phyloP scores from a whole-genome alignment of 2,113 vertebrate species.

The Lagopus leucura region DNA sequence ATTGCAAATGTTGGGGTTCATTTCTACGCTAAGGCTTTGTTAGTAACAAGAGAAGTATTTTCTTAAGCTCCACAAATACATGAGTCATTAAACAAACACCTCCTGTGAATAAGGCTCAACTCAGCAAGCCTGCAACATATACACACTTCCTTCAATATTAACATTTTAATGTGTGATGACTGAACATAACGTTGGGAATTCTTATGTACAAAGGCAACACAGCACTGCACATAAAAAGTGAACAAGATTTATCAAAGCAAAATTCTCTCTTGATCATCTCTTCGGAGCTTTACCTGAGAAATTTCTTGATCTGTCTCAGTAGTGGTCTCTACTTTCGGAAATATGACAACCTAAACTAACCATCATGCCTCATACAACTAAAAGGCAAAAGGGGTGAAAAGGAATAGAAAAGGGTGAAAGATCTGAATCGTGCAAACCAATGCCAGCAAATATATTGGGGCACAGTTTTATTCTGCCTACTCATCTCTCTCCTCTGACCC shows the following conservation, averaged over 20 bases:
- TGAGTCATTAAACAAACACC: constrained; percentile 44
- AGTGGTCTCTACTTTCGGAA: not conserved
- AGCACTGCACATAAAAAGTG: not conserved
- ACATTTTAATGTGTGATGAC: constrained; percentile 14
- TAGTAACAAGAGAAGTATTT: constrained; percentile 10
- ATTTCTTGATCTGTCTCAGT: not conserved
- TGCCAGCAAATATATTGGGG: not conserved
- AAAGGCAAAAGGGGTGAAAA: not conserved
- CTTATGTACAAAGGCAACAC: not conserved
- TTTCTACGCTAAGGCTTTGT: not conserved
- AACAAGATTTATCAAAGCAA: not conserved
- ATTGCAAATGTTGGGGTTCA: not conserved
- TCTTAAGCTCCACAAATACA: not conserved
- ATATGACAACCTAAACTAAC: not conserved
- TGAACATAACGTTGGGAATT: constrained; percentile 1
- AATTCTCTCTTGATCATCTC: not conserved
- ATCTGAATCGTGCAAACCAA: not conserved
- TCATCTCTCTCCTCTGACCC: not conserved
- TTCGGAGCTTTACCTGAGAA: not conserved
- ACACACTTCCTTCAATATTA: constrained; percentile 16
- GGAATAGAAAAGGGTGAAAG: not conserved
- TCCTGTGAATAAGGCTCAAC: not conserved
- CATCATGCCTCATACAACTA: not conserved
- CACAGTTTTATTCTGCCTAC: not conserved
- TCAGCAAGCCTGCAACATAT: not conserved